phyloP scores from a whole-genome alignment of 37 sponge, comb jelly and placozoan species.

The Beroe ovata region DNA sequence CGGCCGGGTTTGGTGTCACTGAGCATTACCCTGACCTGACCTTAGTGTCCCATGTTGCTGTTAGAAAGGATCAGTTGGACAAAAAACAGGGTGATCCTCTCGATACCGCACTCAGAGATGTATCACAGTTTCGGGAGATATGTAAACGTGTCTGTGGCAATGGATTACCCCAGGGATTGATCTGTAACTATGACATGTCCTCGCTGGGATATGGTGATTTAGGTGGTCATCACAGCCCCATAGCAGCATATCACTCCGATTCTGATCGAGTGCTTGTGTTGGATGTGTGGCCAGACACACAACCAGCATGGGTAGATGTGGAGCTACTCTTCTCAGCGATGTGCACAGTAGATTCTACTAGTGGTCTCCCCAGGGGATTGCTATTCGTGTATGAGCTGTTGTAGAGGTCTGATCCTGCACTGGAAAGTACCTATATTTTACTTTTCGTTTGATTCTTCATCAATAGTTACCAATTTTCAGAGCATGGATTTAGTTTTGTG shows the following conservation, averaged over 20 bases:
- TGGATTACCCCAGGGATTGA: neutral
- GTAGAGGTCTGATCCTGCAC: neutral
- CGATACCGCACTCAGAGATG: neutral
- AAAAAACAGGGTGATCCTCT: neutral
- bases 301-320: neutral
- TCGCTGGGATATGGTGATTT: neutral
- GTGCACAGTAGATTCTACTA: neutral
- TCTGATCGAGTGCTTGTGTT: neutral
- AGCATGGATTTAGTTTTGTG: too few species aligned
- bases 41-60: neutral
- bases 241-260: neutral
- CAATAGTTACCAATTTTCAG: too few species aligned
- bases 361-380: neutral
- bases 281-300: neutral
- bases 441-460: too few species aligned
- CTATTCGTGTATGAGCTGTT: neutral
- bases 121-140: neutral
- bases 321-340: neutral
- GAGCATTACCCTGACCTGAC: neutral
- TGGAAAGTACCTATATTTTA: too few species aligned
- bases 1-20: neutral
- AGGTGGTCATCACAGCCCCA: neutral
- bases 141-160: neutral
- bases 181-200: neutral
- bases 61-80: too few species aligned